Base-by-base conservation (phyloP, 2,113 vertebrate genomes). In the Stegastes partitus region DNA sequence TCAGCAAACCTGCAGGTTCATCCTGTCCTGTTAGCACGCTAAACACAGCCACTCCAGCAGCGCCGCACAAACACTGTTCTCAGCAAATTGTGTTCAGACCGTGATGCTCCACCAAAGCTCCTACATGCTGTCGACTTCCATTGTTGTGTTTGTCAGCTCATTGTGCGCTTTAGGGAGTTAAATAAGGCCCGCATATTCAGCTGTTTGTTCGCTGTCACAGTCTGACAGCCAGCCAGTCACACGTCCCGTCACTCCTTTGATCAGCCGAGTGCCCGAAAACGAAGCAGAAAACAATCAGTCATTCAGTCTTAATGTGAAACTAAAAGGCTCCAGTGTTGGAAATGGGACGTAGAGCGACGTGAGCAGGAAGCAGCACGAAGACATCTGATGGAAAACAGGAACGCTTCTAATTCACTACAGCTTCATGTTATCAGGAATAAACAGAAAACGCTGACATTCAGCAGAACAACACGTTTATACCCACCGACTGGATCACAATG, bases 161-260 rank as follows among this genome's bases (percentile, higher is more conserved):
- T 11, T 61, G 73, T 67, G 63, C 31, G 5, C 37, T 67, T 62
- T 47, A 25, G 18, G 56, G 50, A 72, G 55, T 64, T 71, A 80
- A 55, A 57, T 65, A 25, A 31, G 37, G 49, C 42, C 56, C 23
- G 56, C 19, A 21, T 37, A 79, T 69, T 69, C 49, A 55, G 57
- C 54, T 81, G 62, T 74, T 63, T 65, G 85, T 53, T 71, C 23
- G 15, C 37, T 21, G 57, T 81, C 58, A 66, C 10, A 31, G 39
- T 2, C 2, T 14, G 25, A 59, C 51, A 70, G 49, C 14, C 39
- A 79, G 63, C 14, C 37, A n/a, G 31, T 19, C 23, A 74, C 34
- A 39, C 14, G 25, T 45, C 51, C 14, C 14, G 42, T 57, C 44
- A 39, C 58, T 16, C 15, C 19, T 75, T 63, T 67, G 59, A 59